Percentiles rank a stretch among this genome's conserved stretches.
Evolutionary conservation across 2,888 invertebrate species (phyloP).

Genomic region (Beris morrisii): DNA sequence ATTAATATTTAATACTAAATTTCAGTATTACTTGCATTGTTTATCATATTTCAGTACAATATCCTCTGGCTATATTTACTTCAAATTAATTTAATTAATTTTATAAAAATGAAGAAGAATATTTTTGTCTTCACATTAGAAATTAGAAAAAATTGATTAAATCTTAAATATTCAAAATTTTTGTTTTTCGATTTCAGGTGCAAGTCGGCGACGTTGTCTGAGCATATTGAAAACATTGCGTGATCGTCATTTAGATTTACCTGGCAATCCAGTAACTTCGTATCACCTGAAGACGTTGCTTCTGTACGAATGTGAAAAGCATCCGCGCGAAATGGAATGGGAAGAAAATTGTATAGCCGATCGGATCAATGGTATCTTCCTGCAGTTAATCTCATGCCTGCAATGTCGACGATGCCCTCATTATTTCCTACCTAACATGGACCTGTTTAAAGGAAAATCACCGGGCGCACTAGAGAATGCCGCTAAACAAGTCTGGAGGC

Average conservation of each 20-base stretch:
- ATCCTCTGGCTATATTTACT: too few species aligned
- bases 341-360: conserved; percentile 90
- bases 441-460: conserved; percentile 91
- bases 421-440: conserved; percentile 92
- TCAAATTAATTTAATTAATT: too few species aligned
- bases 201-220: conserved; percentile 83
- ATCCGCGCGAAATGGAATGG: conserved; percentile 92
- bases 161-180: conserved; percentile 16
- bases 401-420: conserved; percentile 95
- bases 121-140: neutral
- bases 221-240: conserved; percentile 88
- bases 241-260: conserved; percentile 86
- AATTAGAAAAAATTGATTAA: neutral
- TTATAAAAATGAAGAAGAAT: too few species aligned
- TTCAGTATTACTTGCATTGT: too few species aligned
- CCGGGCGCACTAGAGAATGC: conserved; percentile 89
- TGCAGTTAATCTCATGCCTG: conserved; percentile 92
- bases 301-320: conserved; percentile 95
- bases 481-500: conserved; percentile 90
- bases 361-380: conserved; percentile 89
- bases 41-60: too few species aligned
- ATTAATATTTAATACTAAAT: too few species aligned
- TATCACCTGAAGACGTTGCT: conserved; percentile 90
- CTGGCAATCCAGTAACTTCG: conserved; percentile 87
- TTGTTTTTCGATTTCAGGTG: conserved; percentile 54